Conservation (phyloP, 2,888 invertebrate species). For the Holacanthella duospinosa region DNA sequence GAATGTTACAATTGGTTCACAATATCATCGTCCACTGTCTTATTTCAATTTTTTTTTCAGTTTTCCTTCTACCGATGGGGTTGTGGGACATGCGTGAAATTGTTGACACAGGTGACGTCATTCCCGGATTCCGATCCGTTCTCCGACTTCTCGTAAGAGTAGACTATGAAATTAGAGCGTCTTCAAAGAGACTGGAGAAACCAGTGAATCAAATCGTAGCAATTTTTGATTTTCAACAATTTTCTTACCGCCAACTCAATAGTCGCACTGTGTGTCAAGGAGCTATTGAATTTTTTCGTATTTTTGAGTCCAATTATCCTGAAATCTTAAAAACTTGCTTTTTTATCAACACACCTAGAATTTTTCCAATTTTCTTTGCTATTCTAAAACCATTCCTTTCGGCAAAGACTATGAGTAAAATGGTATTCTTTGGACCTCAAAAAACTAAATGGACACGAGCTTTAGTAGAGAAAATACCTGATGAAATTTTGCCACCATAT, state of each 20-base stretch:
- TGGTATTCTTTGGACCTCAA: conserved; percentile 7
- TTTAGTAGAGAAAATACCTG: conserved; percentile 2
- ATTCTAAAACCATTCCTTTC: conserved; percentile 13
- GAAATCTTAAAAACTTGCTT: conserved; percentile 5
- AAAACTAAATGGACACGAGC: conserved; percentile 1
- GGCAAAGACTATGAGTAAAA: conserved; percentile 4
- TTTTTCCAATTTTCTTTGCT: conserved; percentile 11
- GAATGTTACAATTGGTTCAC: too few species aligned
- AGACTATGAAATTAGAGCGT: conserved; percentile 2
- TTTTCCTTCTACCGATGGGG: conserved; percentile 19
- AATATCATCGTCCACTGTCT: too few species aligned
- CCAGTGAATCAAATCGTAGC: conserved; percentile 17
- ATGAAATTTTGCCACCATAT: not conserved
- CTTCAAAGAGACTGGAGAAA: not conserved
- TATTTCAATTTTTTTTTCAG: too few species aligned
- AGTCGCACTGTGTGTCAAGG: conserved; percentile 19
- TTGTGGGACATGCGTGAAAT: conserved; percentile 17
- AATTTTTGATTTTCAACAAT: conserved; percentile 31
- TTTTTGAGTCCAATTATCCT: conserved; percentile 22
- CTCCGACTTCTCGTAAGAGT: conserved; percentile 13
- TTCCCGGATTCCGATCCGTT: conserved; percentile 18
- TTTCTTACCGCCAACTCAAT: conserved; percentile 27
- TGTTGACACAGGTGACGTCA: conserved; percentile 18
- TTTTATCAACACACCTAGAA: not conserved
- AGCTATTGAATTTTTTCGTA: conserved; percentile 15